Conservation (phyloP, 2,113 vertebrate species). For the Sebastes fasciatus region DNA sequence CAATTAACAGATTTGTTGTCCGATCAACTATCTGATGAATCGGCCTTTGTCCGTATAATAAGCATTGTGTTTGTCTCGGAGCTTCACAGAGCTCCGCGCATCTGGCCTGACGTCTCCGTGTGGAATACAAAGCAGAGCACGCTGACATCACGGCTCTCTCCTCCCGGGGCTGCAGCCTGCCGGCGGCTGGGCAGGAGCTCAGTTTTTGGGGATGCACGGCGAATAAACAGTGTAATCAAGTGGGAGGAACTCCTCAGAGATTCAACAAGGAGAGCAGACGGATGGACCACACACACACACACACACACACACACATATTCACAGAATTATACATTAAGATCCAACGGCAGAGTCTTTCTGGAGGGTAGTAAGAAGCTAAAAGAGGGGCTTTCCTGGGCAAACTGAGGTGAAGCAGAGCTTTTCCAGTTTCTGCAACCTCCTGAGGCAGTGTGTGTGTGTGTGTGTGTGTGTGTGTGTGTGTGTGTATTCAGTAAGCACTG, state of each 20-base stretch:
- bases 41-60: not conserved
- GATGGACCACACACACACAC: not conserved
- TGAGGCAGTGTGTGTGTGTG: conserved; percentile 22
- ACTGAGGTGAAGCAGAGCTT: conserved; percentile 48
- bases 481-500: conserved; percentile 41
- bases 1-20: too few relatives aligned
- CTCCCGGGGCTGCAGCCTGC: conserved; percentile 17
- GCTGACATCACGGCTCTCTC: conserved; percentile 26
- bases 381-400: conserved; percentile 52
- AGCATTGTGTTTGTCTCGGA: not conserved
- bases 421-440: conserved; percentile 36
- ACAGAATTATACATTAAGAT: not conserved
- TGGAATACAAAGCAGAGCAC: conserved; percentile 24
- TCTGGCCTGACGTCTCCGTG: not conserved
- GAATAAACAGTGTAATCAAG: conserved; percentile 55
- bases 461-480: conserved; percentile 22
- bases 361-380: not conserved
- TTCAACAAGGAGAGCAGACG: conserved; percentile 6
- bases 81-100: not conserved
- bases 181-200: conserved; percentile 4
- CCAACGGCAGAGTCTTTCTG: conserved; percentile 9
- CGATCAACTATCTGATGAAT: too few relatives aligned
- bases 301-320: not conserved
- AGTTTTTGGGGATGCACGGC: conserved; percentile 19
- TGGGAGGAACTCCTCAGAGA: conserved; percentile 49